phyloP scores from a whole-genome alignment of 2,113 vertebrate species.

The Recurvirostra avosetta region DNA sequence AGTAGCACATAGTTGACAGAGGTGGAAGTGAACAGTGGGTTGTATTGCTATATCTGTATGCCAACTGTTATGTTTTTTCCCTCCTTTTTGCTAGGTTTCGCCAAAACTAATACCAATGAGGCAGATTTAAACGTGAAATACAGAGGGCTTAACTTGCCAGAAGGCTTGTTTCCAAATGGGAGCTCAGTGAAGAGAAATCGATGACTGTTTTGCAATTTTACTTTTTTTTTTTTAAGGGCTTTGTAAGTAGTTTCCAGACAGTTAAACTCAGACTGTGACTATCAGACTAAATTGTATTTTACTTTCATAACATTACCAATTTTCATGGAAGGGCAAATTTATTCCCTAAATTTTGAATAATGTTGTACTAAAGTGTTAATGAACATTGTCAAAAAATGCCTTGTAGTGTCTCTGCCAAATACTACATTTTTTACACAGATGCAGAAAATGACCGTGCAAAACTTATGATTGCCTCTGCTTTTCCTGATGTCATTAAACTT shows the following conservation, averaged over 20 bases:
- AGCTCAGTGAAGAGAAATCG: conserved; percentile 22
- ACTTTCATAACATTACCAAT: conserved; percentile 17
- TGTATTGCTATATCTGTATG: not conserved
- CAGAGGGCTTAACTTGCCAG: conserved; percentile 9
- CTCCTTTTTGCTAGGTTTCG: conserved; percentile 80
- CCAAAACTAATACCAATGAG: conserved; percentile 86
- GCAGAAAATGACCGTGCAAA: not conserved
- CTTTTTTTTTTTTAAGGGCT: not conserved
- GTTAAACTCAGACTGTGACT: conserved; percentile 5
- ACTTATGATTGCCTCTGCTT: not conserved
- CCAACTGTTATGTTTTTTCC: not conserved
- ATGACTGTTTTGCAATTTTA: conserved; percentile 25
- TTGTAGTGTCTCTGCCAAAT: conserved; percentile 39
- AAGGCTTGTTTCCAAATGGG: conserved; percentile 13
- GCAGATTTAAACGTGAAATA: conserved; percentile 77
- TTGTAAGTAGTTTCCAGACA: conserved; percentile 49
- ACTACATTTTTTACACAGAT: not conserved
- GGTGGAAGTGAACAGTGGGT: not conserved
- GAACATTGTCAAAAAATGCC: not conserved
- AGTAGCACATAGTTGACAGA: not conserved
- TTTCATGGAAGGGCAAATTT: conserved; percentile 29
- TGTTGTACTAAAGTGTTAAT: not conserved
- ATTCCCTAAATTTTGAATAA: conserved; percentile 1
- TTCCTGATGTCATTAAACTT: not conserved
- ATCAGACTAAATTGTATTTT: conserved; percentile 6